Base-by-base conservation (phyloP, 2,797 vertebrate genomes). In the Loriculus beryllinus region DNA sequence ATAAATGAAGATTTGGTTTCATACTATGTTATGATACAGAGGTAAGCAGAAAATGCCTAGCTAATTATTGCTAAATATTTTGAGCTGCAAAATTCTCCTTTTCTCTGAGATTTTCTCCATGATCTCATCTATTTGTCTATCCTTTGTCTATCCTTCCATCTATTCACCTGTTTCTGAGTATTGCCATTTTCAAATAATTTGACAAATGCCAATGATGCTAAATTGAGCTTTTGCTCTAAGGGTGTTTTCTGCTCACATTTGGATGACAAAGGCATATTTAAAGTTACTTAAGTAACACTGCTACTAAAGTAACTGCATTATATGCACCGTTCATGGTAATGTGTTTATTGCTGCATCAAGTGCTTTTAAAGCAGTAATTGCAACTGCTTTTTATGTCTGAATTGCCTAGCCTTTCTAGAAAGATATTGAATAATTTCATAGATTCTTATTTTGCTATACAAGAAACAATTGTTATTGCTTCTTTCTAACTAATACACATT, bases 311-410 rank as follows among this genome's bases (percentile, higher is more conserved):
- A 95, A 88, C 64, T 74, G 52, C 42, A 78, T 82, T 88, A 56
- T 35, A n/a, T 70, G 62, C 74, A 90, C 72, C 31, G 47, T 37
- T 90, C 59, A 65, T 40, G 45, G 63, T 80, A 92, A 96, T 54
- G 71, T 52, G 82, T 93, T 96, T 89, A 92, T 92, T 95, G 70
- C 42, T 91, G 35, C 14, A 93, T 80, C 57, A 76, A 92, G 39
- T 79, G 56, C 68, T 96, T 97, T 96, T 78, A 94, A 94, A 60
- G 68, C 75, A 93, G 79, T 86, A 90, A 91, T 95, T 90, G 86
- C 56, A 54, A 60, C 54, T 85, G 43, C 28, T 89, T 43, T 71
- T 82, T 75, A 82, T 69, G 47, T 76, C 54, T 84, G 26, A 48
- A 35, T 64, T 79, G 90, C 40, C 64, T 87, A 64, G 45, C 39